Conservation (phyloP, 2,113 vertebrate genomes). For the Apodemus speciosus region DNA sequence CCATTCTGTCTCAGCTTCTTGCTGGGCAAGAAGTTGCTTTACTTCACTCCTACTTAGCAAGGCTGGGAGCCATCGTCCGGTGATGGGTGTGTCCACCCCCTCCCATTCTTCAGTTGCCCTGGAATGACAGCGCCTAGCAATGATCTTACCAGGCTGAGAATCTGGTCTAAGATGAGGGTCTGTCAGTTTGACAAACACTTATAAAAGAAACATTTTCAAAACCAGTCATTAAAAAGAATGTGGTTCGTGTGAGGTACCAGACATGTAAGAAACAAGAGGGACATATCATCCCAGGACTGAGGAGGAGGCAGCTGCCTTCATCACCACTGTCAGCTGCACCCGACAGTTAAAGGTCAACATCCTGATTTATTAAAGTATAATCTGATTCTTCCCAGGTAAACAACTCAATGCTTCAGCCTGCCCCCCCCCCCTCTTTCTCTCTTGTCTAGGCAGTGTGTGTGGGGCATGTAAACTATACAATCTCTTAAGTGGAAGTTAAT, state of each 20-base stretch:
- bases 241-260: not conserved
- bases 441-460: not conserved
- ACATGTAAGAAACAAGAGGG: accelerated
- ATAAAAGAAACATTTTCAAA: not conserved
- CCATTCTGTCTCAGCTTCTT: not conserved
- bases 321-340: not conserved
- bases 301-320: not conserved
- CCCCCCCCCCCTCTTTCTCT: not conserved
- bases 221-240: not conserved
- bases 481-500: conserved; percentile 75
- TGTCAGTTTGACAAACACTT: not conserved
- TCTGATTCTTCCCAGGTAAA: conserved; percentile 45
- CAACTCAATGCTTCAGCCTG: conserved; percentile 54
- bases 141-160: not conserved
- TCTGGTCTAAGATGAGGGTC: not conserved
- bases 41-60: not conserved
- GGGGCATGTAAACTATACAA: conserved; percentile 39
- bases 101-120: not conserved
- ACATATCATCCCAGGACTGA: accelerated
- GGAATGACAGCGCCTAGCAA: accelerated
- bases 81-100: not conserved
- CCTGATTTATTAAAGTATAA: conserved; percentile 19
- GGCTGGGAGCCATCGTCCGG: not conserved
- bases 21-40: not conserved
- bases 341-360: not conserved